phyloP scores from a whole-genome alignment of 2,888 invertebrate genomes.

The Megalurothrips usitatus region DNA sequence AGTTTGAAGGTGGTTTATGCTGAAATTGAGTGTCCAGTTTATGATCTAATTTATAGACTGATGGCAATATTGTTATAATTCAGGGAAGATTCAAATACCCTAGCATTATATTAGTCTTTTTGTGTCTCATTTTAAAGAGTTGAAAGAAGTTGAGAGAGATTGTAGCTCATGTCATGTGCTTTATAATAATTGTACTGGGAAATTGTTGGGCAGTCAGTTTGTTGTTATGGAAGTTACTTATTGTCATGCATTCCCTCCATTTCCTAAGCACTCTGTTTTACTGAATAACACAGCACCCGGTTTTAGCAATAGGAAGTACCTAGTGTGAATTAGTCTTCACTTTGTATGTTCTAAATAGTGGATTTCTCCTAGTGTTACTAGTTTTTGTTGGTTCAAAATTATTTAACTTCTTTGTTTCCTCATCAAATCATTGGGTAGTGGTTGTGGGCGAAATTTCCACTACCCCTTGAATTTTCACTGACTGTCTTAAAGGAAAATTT shows the following conservation, averaged over 20 bases:
- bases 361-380: too few relatives aligned
- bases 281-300: background rate
- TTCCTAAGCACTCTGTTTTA: background rate
- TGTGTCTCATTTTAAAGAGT: background rate
- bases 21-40: slow-evolving; percentile 27
- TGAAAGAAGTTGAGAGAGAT: background rate
- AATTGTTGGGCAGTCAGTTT: background rate
- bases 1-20: slow-evolving; percentile 36
- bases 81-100: background rate
- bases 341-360: too few relatives aligned
- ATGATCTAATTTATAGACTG: background rate
- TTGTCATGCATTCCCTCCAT: background rate
- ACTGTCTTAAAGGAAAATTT: background rate
- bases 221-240: background rate
- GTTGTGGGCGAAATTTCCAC: background rate
- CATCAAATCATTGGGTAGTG: background rate
- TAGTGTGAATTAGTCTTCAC: too few relatives aligned
- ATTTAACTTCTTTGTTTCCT: background rate
- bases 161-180: background rate
- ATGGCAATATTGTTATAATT: slow-evolving; percentile 29
- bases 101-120: background rate
- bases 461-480: background rate
- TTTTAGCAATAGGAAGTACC: too few relatives aligned
- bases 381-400: too few relatives aligned
- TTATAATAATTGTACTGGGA: background rate